A percentile compares a stretch with the other conserved stretches of the same genome.
phyloP scores from a whole-genome alignment of 2,113 vertebrate genomes.

The Parus major region DNA sequence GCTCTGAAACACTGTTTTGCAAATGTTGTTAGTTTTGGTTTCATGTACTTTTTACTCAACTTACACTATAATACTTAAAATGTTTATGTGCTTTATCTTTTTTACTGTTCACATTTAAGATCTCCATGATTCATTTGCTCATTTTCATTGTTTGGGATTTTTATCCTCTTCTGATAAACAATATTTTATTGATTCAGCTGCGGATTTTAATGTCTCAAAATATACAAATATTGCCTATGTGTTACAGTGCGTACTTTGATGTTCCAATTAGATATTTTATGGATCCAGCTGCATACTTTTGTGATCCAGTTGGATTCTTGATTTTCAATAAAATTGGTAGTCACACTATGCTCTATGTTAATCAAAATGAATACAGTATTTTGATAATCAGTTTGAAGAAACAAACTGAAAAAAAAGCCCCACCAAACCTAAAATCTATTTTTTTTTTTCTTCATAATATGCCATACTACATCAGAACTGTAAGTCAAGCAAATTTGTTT shows the following conservation, averaged over 20 bases:
- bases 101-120: neutral
- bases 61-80: neutral
- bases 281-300: constrained; percentile 24
- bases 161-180: neutral
- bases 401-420: fast-evolving
- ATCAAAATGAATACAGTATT: neutral
- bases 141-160: neutral
- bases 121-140: neutral
- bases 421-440: neutral
- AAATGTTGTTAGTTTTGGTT: neutral
- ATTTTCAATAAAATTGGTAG: neutral
- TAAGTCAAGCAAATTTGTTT: neutral
- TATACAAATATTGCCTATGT: neutral
- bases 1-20: neutral
- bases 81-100: neutral
- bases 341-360: neutral
- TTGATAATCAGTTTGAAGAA: neutral
- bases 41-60: neutral
- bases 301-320: neutral
- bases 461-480: neutral
- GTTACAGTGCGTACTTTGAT: neutral
- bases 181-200: constrained; percentile 59
- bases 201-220: constrained; percentile 32
- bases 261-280: constrained; percentile 35
- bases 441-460: neutral